These are phyloP conservation scores for Scortum barcoo DNA, from an alignment of 2,113 vertebrate species.

Conservation along the genomic window DNA sequence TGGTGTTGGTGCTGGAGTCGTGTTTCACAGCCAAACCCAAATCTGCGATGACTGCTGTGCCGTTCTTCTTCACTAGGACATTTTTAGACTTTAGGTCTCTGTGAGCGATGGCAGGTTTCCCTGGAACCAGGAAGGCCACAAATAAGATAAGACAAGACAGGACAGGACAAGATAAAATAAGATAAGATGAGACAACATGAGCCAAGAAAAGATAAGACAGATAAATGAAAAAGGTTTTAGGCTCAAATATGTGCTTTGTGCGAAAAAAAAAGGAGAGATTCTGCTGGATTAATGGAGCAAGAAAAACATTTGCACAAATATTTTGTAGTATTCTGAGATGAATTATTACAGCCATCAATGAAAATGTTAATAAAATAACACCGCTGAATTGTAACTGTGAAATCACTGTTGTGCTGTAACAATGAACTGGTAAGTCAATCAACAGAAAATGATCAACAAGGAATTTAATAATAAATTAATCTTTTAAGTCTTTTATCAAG, in stretches of 20 bases:
- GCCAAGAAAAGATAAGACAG: no score
- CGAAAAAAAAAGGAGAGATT: not conserved
- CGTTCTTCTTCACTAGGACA: slow-evolving; percentile 95
- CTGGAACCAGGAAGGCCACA: slow-evolving; percentile 75
- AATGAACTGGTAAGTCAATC: not conserved
- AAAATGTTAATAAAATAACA: not conserved
- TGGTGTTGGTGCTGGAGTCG: slow-evolving; percentile 91
- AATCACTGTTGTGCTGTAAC: not conserved
- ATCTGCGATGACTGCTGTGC: slow-evolving; percentile 94
- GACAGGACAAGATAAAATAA: no score
- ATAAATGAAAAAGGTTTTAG: not conserved
- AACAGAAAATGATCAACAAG: no score
- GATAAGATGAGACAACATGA: no score
- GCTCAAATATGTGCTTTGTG: not conserved
- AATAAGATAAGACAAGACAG: not conserved
- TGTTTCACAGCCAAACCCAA: slow-evolving; percentile 97
- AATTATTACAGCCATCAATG: not conserved
- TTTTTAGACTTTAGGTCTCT: slow-evolving; percentile 99
- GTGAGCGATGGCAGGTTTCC: slow-evolving; percentile 97
- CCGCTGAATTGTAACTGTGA: not conserved
- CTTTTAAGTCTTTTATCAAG: not conserved
- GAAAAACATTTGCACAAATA: not conserved
- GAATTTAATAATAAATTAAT: not conserved
- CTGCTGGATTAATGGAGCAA: not conserved
- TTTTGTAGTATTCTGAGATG: not conserved